Conservation (phyloP, 1,140 invertebrate genomes). For the Bombus sylvicola region DNA sequence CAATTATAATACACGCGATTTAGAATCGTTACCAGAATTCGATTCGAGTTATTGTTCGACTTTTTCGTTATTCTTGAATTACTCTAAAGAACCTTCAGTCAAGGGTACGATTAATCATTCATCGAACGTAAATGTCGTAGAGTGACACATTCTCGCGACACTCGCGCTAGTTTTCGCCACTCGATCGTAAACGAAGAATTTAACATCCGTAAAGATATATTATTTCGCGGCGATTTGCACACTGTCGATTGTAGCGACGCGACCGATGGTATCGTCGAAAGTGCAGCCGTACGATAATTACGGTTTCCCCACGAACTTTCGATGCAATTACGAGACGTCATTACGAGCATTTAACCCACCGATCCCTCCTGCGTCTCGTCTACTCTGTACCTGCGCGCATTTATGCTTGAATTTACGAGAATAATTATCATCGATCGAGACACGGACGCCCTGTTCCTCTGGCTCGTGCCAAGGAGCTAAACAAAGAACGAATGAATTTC, state of each 20-base stretch:
- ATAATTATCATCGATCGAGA: slow-evolving; percentile 72
- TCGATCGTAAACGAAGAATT: background rate
- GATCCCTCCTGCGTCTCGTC: slow-evolving; percentile 2
- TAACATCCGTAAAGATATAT: background rate
- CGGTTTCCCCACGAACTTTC: slow-evolving; percentile 74
- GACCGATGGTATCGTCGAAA: slow-evolving; percentile 67
- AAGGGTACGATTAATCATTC: background rate
- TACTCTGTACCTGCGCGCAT: slow-evolving; percentile 36
- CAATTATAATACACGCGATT: too few relatives aligned
- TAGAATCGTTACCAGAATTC: too few relatives aligned
- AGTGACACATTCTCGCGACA: background rate
- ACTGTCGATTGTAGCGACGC: slow-evolving; percentile 56
- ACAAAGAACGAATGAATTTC: slow-evolving; percentile 17
- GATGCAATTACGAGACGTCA: slow-evolving; percentile 75
- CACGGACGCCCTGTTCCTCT: slow-evolving; percentile 10
- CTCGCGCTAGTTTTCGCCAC: slow-evolving; percentile 15
- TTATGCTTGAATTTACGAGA: slow-evolving; percentile 70
- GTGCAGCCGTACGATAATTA: slow-evolving; percentile 72
- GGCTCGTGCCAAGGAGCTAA: slow-evolving; percentile 7
- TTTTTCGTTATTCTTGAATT: background rate
- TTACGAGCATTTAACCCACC: slow-evolving; percentile 72
- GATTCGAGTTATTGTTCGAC: background rate
- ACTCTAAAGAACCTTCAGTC: background rate
- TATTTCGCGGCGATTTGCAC: slow-evolving; percentile 47
- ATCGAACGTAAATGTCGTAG: background rate